A percentile compares a stretch with the other conserved stretches of the same genome.
These are phyloP conservation scores for Metacarcinus magister DNA, from an alignment of 2,888 invertebrate species.

Conservation along the genomic window DNA sequence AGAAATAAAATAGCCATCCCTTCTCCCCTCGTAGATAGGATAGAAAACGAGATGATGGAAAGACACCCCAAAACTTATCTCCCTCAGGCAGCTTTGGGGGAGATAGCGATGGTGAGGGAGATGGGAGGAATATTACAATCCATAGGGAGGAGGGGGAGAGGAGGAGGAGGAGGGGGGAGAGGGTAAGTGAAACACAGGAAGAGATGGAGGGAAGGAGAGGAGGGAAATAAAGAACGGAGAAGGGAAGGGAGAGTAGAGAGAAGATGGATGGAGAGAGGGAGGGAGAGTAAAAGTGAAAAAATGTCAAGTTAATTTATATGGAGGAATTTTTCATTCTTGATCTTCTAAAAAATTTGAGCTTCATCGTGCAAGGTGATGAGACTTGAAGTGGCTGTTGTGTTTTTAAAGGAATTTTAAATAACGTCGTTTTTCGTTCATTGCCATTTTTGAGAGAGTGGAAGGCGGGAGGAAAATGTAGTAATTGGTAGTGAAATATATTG, in stretches of 20 bases:
- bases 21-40: background rate
- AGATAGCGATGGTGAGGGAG: background rate
- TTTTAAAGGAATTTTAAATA: too few species aligned
- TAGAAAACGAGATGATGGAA: background rate
- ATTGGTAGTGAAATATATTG: too few species aligned
- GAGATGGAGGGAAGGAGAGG: background rate
- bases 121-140: background rate
- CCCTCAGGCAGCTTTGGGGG: background rate
- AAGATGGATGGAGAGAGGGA: background rate
- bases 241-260: background rate
- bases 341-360: too few species aligned
- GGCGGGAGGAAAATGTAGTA: background rate
- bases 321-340: too few species aligned
- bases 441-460: background rate
- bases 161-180: background rate
- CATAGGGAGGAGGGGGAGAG: background rate
- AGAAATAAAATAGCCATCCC: background rate
- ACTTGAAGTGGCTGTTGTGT: too few species aligned
- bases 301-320: background rate
- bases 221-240: background rate
- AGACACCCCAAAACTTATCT: background rate
- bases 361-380: too few species aligned
- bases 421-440: too few species aligned
- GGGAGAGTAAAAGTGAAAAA: background rate
- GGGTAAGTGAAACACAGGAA: too few species aligned